These are phyloP conservation scores for Pissodes strobi DNA, from an alignment of 1,140 invertebrate genomes.

Conservation along the genomic window DNA sequence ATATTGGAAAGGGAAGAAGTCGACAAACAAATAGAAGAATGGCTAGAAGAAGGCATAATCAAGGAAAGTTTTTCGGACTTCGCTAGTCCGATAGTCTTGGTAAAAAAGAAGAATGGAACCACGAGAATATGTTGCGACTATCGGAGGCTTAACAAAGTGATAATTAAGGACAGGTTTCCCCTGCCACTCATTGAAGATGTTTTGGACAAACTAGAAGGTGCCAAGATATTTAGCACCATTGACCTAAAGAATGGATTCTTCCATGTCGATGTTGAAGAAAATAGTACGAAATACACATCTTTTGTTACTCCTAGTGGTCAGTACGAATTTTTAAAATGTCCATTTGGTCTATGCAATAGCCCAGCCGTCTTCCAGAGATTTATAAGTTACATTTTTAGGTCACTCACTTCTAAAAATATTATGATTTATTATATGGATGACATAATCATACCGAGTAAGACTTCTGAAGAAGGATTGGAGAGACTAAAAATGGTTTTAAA, in stretches of 20 bases:
- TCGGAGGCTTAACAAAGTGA: constrained; percentile 55
- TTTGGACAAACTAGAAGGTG: constrained; percentile 36
- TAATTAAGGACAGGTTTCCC: constrained; percentile 47
- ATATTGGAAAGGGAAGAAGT: too few species aligned
- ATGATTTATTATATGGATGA: too few species aligned
- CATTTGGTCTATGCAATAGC: too few species aligned
- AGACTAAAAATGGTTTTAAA: too few species aligned
- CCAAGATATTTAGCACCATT: constrained; percentile 40
- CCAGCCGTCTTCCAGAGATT: too few species aligned
- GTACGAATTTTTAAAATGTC: constrained; percentile 45
- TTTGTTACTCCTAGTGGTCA: constrained; percentile 42
- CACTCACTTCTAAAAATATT: too few species aligned
- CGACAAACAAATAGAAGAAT: too few species aligned
- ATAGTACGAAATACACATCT: constrained; percentile 37
- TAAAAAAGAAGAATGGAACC: constrained; percentile 50
- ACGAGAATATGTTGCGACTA: constrained; percentile 60
- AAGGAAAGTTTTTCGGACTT: constrained; percentile 53
- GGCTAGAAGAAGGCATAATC: constrained; percentile 39
- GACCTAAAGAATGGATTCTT: constrained; percentile 53
- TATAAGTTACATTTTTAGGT: too few species aligned
- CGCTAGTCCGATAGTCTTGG: too few species aligned
- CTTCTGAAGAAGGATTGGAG: too few species aligned
- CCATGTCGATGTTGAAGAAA: constrained; percentile 43
- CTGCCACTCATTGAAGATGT: constrained; percentile 44
- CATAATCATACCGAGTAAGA: too few species aligned